These are phyloP conservation scores for Bovichtus diacanthus DNA, from an alignment of 2,797 vertebrate genomes.

Conservation along the genomic window DNA sequence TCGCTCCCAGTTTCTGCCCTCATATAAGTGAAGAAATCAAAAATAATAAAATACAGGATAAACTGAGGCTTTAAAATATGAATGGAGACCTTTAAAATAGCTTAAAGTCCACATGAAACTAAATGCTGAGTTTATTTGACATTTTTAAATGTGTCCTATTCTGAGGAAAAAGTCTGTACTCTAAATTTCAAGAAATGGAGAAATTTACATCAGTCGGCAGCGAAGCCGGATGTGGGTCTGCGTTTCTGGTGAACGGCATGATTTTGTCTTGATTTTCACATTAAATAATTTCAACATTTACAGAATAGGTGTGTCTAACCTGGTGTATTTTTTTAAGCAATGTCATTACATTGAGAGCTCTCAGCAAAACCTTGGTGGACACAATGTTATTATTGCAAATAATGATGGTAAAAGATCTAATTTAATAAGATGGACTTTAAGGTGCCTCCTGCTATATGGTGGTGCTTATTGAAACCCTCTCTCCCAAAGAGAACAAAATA, in stretches of 20 bases:
- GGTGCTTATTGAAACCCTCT: background rate
- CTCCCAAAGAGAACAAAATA: background rate
- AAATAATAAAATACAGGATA: slow-evolving; percentile 9
- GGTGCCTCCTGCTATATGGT: background rate
- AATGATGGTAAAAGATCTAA: background rate
- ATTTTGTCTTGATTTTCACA: no score
- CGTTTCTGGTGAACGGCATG: no score
- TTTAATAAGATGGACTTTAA: background rate
- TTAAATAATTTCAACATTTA: background rate
- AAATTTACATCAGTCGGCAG: no score
- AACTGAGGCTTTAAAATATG: slow-evolving; percentile 7
- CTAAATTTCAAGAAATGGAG: background rate
- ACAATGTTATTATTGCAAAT: background rate
- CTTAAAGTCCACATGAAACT: background rate
- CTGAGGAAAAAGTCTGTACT: background rate
- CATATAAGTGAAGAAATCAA: background rate
- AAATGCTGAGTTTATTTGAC: background rate
- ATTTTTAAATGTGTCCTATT: background rate
- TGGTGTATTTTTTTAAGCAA: background rate
- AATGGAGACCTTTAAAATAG: background rate
- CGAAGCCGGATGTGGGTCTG: no score
- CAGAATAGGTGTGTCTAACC: background rate
- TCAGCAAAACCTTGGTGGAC: background rate
- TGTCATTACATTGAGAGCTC: no score
- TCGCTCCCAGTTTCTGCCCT: background rate